Conservation (phyloP, 2,797 vertebrate species). For the Bradypus variegatus region DNA sequence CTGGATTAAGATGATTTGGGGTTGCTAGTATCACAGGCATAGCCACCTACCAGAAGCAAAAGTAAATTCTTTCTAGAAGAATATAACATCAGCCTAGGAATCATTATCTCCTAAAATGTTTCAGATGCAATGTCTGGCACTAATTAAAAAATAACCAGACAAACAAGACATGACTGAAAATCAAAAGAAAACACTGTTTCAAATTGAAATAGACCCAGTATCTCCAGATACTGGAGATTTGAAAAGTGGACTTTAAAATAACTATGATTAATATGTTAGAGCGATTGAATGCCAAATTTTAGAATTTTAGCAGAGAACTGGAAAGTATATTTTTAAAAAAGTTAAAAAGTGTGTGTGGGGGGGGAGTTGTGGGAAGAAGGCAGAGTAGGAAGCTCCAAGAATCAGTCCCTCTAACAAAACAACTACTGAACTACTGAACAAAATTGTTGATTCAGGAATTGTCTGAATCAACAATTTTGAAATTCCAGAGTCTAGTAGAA, state of each 20-base stretch:
- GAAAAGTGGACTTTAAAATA: too few species aligned
- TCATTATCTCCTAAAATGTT: slow-evolving; percentile 21
- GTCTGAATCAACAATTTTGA: too few species aligned
- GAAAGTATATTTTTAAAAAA: neutral
- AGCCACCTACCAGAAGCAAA: too few species aligned
- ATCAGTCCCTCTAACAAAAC: too few species aligned
- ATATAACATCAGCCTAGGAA: neutral
- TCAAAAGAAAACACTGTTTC: neutral
- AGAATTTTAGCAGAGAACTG: slow-evolving; percentile 11
- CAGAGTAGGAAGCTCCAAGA: too few species aligned
- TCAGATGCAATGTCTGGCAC: neutral
- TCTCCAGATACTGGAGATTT: neutral
- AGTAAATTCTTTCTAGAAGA: neutral
- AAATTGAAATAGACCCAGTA: neutral
- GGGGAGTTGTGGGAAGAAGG: too few species aligned
- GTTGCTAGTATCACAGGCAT: neutral
- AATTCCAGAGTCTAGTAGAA: too few species aligned
- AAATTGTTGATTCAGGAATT: too few species aligned
- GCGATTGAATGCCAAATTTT: neutral
- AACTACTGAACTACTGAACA: too few species aligned
- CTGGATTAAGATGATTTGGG: neutral
- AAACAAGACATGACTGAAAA: neutral
- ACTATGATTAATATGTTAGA: too few species aligned
- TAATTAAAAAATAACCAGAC: neutral
- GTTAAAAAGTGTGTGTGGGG: too few species aligned